A percentile compares a stretch with the other conserved stretches of the same genome.
phyloP scores from a whole-genome alignment of 2,113 vertebrate species.

The Nesoenas mayeri region DNA sequence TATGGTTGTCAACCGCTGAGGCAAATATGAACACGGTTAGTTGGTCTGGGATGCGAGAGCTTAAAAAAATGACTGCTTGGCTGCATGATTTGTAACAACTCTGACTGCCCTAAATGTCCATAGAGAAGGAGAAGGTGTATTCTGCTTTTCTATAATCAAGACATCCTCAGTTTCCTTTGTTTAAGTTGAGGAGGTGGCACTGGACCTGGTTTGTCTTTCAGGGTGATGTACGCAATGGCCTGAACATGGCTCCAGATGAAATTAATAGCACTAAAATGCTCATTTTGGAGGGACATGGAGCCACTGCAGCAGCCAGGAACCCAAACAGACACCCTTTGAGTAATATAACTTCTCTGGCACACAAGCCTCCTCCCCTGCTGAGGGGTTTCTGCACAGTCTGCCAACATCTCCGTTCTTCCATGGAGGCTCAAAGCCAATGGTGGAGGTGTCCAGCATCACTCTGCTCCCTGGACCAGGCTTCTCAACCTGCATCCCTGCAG shows the following conservation, averaged over 20 bases:
- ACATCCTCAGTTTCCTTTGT: background rate
- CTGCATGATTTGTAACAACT: background rate
- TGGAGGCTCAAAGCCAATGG: background rate
- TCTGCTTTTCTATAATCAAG: background rate
- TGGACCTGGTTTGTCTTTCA: background rate
- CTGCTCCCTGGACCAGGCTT: background rate
- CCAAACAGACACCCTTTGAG: background rate
- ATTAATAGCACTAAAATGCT: background rate
- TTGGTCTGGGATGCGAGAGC: background rate
- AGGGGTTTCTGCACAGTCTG: background rate
- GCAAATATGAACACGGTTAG: background rate
- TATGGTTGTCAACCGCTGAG: slow-evolving; percentile 15
- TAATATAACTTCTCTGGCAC: background rate
- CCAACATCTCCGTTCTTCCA: background rate
- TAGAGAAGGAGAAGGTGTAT: background rate
- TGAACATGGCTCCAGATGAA: background rate
- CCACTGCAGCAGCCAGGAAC: background rate
- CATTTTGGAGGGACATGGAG: background rate
- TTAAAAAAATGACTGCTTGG: background rate
- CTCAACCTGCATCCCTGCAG: background rate
- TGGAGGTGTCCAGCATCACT: background rate
- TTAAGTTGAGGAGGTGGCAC: background rate
- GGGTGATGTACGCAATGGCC: background rate
- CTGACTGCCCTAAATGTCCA: background rate
- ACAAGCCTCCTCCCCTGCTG: background rate